These are phyloP conservation scores for Ptychoptera albimana DNA, from an alignment of 2,888 invertebrate species.

Conservation along the genomic window DNA sequence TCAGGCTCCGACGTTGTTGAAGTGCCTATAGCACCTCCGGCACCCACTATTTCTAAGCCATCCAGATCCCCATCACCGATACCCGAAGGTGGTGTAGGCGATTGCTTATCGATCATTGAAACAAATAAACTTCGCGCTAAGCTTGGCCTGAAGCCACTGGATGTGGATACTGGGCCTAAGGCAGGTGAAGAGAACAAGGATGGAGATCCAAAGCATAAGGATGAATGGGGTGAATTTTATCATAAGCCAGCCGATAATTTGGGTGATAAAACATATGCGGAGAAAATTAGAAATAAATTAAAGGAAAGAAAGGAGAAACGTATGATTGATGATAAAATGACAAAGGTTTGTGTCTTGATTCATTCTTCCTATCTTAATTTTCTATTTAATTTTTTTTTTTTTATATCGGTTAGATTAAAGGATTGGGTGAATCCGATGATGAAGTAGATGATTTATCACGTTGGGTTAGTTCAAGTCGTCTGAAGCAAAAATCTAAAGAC, in stretches of 20 bases:
- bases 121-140: constrained; percentile 83
- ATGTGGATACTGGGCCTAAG: constrained; percentile 34
- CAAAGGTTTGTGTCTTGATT: constrained; percentile 6
- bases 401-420: constrained; percentile 18
- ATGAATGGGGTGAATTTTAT: constrained; percentile 70
- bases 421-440: constrained; percentile 54
- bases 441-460: constrained; percentile 56
- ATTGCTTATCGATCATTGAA: constrained; percentile 60
- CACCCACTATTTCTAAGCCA: constrained; percentile 8
- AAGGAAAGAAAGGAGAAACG: constrained; percentile 65
- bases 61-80: constrained; percentile 23
- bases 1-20: constrained; percentile 31
- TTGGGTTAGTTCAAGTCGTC: constrained; percentile 75
- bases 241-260: constrained; percentile 72
- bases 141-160: constrained; percentile 83
- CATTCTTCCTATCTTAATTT: no score
- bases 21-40: constrained; percentile 23
- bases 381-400: no score
- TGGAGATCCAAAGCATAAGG: constrained; percentile 42
- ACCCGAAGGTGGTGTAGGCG: constrained; percentile 30
- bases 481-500: constrained; percentile 58
- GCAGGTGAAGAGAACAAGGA: constrained; percentile 22
- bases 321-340: constrained; percentile 45
- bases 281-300: constrained; percentile 69
- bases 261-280: constrained; percentile 53